Percentiles rank a stretch among this genome's conserved stretches.
Evolutionary conservation across 2,888 invertebrate species (phyloP).

Genomic region (Macaria liturata): DNA sequence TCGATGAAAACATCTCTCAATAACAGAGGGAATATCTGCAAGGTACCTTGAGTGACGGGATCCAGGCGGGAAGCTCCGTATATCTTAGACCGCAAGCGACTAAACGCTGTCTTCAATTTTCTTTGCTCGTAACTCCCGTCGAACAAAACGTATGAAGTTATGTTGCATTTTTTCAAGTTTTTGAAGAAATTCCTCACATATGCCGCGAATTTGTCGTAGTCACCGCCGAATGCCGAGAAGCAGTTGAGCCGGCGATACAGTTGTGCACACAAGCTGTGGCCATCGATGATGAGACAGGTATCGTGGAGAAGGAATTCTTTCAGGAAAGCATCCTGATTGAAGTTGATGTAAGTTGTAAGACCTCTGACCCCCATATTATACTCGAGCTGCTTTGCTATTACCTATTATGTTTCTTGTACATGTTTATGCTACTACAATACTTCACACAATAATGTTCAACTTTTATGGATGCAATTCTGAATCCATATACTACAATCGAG

Average conservation of each 20-base stretch:
- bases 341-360: conserved; percentile 90
- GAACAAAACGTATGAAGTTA: conserved; percentile 89
- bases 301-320: conserved; percentile 86
- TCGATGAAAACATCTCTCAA: conserved; percentile 89
- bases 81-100: conserved; percentile 84
- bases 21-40: conserved; percentile 89
- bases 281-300: conserved; percentile 90
- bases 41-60: conserved; percentile 76
- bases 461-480: no score
- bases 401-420: no score
- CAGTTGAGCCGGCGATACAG: conserved; percentile 85
- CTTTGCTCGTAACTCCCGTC: conserved; percentile 90
- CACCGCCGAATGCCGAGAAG: conserved; percentile 91
- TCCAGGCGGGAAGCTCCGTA: conserved; percentile 81
- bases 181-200: conserved; percentile 87
- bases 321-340: conserved; percentile 85
- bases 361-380: conserved; percentile 91
- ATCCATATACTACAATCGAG: no score
- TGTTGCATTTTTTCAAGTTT: conserved; percentile 86
- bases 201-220: conserved; percentile 90
- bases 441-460: no score
- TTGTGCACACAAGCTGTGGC: conserved; percentile 88
- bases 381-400: no score
- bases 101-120: conserved; percentile 87
- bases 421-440: no score